Evolutionary conservation across 1,140 invertebrate genomes (phyloP).

Genomic region (Drosophila orosa): DNA sequence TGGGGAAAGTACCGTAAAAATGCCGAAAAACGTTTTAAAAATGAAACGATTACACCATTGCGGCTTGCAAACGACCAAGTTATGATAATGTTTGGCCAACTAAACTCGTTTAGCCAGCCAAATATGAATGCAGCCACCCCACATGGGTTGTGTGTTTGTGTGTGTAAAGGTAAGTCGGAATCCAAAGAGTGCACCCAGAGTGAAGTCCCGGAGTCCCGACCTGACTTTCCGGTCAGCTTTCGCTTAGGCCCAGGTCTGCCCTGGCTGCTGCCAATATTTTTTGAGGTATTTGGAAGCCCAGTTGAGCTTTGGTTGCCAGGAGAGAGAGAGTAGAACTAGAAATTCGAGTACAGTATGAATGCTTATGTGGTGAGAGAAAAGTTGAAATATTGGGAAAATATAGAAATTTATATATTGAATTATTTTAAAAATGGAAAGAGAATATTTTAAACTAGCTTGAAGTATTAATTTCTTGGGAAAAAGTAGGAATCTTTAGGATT

Average conservation of each 20-base stretch:
- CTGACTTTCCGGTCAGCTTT: constrained; percentile 45
- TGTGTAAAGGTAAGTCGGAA: constrained; percentile 61
- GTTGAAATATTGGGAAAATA: neutral
- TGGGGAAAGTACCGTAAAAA: constrained; percentile 50
- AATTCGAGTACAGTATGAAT: constrained; percentile 41
- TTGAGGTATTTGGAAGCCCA: constrained; percentile 63
- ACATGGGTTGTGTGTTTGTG: constrained; percentile 10
- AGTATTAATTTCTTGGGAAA: neutral
- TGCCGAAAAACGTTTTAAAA: constrained; percentile 79
- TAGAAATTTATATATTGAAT: neutral
- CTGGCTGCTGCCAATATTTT: constrained; percentile 70
- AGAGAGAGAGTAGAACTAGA: neutral
- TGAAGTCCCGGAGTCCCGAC: constrained; percentile 17
- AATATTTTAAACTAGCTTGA: neutral
- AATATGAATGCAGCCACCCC: constrained; percentile 29
- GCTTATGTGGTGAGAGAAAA: constrained; percentile 47
- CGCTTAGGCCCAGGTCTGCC: constrained; percentile 19
- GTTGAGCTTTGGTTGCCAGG: constrained; percentile 19
- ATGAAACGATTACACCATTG: constrained; percentile 81
- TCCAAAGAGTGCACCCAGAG: constrained; percentile 15
- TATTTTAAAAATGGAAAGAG: neutral
- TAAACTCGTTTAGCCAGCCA: constrained; percentile 79
- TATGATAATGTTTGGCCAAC: constrained; percentile 82
- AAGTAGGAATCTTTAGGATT: too few relatives aligned
- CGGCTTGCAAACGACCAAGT: constrained; percentile 81